phyloP scores from a whole-genome alignment of 1,140 invertebrate genomes.

The Papilio aristodemus region DNA sequence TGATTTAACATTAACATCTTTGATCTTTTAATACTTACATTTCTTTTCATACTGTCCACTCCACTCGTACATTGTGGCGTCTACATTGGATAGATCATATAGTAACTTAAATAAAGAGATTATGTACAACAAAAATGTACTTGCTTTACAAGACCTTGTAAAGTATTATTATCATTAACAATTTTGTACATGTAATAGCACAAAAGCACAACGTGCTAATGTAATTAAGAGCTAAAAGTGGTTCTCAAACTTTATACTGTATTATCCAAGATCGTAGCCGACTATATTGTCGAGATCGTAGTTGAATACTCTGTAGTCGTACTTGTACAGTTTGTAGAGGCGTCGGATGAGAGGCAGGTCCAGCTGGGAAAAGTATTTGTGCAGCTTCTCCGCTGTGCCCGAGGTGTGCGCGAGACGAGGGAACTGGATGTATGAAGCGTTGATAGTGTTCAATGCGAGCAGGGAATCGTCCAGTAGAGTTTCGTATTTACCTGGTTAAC shows the following conservation, averaged over 20 bases:
- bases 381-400: constrained; percentile 85
- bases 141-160: background rate
- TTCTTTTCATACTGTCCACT: background rate
- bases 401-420: constrained; percentile 83
- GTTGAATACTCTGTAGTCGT: constrained; percentile 90
- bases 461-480: constrained; percentile 86
- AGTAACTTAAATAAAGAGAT: background rate
- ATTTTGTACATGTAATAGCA: background rate
- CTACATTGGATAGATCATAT: background rate
- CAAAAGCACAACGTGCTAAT: no score
- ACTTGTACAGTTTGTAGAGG: constrained; percentile 87
- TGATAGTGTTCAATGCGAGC: constrained; percentile 84
- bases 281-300: constrained; percentile 88
- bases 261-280: constrained; percentile 84
- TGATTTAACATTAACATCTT: background rate
- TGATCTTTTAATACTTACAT: background rate
- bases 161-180: no score
- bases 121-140: background rate
- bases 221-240: no score
- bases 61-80: background rate
- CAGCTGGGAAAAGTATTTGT: constrained; percentile 87
- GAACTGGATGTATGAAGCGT: constrained; percentile 83
- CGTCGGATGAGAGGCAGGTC: constrained; percentile 85
- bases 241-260: background rate
- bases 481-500: constrained; percentile 85